Percentiles rank a stretch among this genome's conserved stretches.
Evolutionary conservation across 1,140 invertebrate genomes (phyloP).

Genomic region (Drosophila ambigua): DNA sequence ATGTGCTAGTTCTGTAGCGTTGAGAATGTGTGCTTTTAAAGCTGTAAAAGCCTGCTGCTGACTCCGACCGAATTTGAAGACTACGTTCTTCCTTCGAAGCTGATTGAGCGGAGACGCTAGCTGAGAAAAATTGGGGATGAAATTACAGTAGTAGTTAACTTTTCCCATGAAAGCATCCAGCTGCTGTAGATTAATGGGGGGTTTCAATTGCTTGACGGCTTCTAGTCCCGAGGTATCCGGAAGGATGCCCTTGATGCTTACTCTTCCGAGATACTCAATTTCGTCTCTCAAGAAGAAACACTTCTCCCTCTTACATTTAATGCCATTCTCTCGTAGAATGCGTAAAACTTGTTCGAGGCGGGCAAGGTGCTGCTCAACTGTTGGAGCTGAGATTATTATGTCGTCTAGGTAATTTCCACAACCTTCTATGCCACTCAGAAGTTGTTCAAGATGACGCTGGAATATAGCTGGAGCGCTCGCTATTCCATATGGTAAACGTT

Average conservation of each 20-base stretch:
- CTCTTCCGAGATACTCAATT: slow-evolving; percentile 62
- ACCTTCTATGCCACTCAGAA: too few species aligned
- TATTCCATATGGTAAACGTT: too few species aligned
- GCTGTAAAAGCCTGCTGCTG: slow-evolving; percentile 7
- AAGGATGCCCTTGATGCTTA: slow-evolving; percentile 53
- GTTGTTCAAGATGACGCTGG: too few species aligned
- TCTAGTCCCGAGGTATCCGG: slow-evolving; percentile 34
- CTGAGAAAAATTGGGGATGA: not conserved
- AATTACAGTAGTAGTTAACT: slow-evolving; percentile 6
- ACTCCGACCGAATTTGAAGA: not conserved
- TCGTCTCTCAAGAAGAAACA: slow-evolving; percentile 47
- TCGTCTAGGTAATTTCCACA: too few species aligned
- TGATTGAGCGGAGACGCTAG: too few species aligned
- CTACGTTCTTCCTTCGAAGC: too few species aligned
- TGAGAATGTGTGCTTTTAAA: not conserved
- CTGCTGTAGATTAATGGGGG: slow-evolving; percentile 64
- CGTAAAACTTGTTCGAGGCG: slow-evolving; percentile 64
- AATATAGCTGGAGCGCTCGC: too few species aligned
- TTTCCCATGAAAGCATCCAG: slow-evolving; percentile 60
- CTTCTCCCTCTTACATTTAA: slow-evolving; percentile 32
- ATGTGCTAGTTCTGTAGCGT: too few species aligned
- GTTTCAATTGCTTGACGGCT: slow-evolving; percentile 43
- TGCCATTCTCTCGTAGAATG: slow-evolving; percentile 12
- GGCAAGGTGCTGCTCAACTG: slow-evolving; percentile 56
- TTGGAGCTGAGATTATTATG: not conserved